Conservation (phyloP, 2,888 invertebrate species). For the Oscheius onirici region DNA sequence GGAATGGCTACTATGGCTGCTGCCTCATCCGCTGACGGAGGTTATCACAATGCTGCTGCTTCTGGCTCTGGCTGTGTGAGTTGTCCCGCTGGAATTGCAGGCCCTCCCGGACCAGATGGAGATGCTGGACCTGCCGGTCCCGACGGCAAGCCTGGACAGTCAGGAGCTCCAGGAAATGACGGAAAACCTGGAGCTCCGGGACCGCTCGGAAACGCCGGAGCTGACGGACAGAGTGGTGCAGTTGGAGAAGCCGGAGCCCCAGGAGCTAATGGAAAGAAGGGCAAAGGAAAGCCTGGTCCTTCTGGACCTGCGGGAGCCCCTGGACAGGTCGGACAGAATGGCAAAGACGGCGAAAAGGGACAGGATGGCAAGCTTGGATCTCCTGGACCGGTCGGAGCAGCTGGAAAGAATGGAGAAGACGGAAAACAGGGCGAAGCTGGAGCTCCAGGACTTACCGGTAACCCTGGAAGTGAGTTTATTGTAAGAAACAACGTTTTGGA, state of each 20-base stretch:
- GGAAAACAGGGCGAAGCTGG: conserved; percentile 53
- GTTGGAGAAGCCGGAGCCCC: conserved; percentile 25
- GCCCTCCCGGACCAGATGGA: conserved; percentile 3
- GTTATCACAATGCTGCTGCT: conserved; percentile 33
- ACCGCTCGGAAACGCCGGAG: not conserved
- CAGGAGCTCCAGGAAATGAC: not conserved
- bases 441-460: conserved; percentile 51
- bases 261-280: conserved; percentile 53
- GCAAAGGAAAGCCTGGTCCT: conserved; percentile 53
- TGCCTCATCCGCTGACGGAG: too few species aligned
- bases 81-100: not conserved
- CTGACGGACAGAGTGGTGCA: not conserved
- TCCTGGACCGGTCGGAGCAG: conserved; percentile 53
- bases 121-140: conserved; percentile 7
- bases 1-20: conserved; percentile 32
- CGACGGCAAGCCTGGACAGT: not conserved
- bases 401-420: conserved; percentile 51
- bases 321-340: conserved; percentile 51
- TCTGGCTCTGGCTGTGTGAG: conserved; percentile 22
- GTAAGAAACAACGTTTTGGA: too few species aligned
- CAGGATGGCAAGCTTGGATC: conserved; percentile 50
- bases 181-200: conserved; percentile 9
- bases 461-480: conserved; percentile 42
- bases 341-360: conserved; percentile 51
- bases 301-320: conserved; percentile 51